Evolutionary conservation across 1,140 invertebrate species (phyloP), one percentile per base, ranked within the genome.

Genomic region (Drosophila orosa): DNA sequence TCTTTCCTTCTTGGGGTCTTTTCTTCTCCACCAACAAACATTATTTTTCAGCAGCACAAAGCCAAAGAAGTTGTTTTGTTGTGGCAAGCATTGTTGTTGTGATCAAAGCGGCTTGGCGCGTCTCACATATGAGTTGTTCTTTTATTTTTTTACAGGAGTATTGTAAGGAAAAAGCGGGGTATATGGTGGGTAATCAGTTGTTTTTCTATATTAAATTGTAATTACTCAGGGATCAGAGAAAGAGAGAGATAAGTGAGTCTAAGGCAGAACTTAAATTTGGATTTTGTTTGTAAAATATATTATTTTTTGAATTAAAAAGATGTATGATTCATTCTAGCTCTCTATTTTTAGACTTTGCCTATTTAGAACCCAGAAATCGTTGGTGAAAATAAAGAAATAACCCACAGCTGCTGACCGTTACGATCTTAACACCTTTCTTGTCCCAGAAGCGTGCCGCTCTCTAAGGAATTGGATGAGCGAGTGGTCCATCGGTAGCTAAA

Each of bases 21-120:
- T 87, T 76, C 76, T 39, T 71, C 42, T 47, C 56, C 48, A 48
- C 33, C 56, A 71, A 71, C 40, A 35, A 54, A 54, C 50, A 54
- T 52, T 52, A 58, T 78, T 61, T 77, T 59, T 50, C 75, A 58
- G 58, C 69, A 63, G 31, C 50, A 89, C 84, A 87, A 87, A 83
- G 84, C 80, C 83, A 73, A 80, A 83, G 80, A 87, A 87, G 84
- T 90, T 90, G 84, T 89, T 89, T 89, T 89, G 84, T 89, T 89
- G 84, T 89, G 84, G 84, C 84, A 89, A 89, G 84, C 80, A 89
- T 89, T 89, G 84, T 89, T 78, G 85, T 80, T 80, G 85, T 90
- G 84, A 89, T 89, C 84, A 89, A 89, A 89, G 84, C 84, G 84
- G 85, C 80, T 85, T 90, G 68, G 76, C 84, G 84, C 84, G 80